phyloP scores from a whole-genome alignment of 2,888 invertebrate species.

The Gerosis bhagava region DNA sequence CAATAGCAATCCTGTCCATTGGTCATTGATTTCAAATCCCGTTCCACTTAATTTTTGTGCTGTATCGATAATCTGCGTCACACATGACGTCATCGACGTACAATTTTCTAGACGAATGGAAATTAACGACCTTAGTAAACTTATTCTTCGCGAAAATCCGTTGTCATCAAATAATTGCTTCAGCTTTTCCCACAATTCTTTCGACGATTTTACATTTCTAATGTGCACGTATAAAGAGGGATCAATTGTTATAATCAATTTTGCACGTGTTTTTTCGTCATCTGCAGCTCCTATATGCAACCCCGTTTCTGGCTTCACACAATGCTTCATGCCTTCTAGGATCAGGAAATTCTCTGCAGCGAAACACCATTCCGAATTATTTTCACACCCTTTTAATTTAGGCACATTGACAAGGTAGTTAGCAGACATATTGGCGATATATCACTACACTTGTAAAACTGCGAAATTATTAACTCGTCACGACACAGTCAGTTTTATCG shows the following conservation, averaged over 20 bases:
- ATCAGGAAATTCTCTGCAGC: conserved; percentile 12
- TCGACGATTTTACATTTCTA: neutral
- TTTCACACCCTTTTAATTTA: neutral
- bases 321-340: conserved; percentile 15
- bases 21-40: conserved; percentile 17
- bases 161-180: conserved; percentile 6
- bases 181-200: neutral
- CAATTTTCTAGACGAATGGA: neutral
- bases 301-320: neutral
- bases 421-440: no score
- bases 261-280: conserved; percentile 28
- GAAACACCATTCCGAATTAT: conserved; percentile 12
- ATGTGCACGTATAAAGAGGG: conserved; percentile 12
- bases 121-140: conserved; percentile 1
- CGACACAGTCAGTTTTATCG: no score
- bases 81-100: neutral
- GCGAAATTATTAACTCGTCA: no score
- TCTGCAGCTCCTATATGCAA: neutral
- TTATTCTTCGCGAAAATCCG: conserved; percentile 5
- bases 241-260: conserved; percentile 33
- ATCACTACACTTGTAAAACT: neutral
- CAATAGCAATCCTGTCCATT: conserved; percentile 13
- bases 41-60: conserved; percentile 5
- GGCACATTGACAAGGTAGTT: conserved; percentile 1
- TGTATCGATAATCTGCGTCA: neutral